Evolutionary conservation across 2,797 vertebrate species (phyloP), one percentile per base, ranked within the genome.

Genomic region (Pseudocheirus occidentalis): DNA sequence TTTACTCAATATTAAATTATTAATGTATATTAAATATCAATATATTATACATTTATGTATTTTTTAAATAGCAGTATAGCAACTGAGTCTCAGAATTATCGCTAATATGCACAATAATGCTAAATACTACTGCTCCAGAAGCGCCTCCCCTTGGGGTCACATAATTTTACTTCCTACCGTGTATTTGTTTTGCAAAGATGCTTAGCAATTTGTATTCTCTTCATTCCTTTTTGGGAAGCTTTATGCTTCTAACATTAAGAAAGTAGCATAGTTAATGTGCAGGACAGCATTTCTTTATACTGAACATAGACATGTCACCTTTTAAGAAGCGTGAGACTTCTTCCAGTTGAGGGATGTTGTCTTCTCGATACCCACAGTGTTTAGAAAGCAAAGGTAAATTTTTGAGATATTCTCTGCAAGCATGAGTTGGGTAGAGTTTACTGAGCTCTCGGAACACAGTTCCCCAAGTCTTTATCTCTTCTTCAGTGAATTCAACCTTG

Each of bases 271-370:
- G 91, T 87, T 31, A 95, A 95, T 92, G 92, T 56, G 40, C 66
- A 96, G 7, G 29, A 94, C 52, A 92, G 21, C n/a, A 62, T 62
- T 90, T 56, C 6, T 62, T 93, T 24, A 73, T 3, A 91, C 92
- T 92, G 58, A 91, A 58, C 73, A 66, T 0, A 29, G 92, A 59
- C 1, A 53, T 0, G 0, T 95, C 97, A 99, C 99, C 99, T 98
- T 99, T 99, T 95, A 99, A 99, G 98, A 99, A 99, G 94, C 98
- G 98, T 1, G 99, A 99, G 46, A 99, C 99, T 81, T 99, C 99
- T 97, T 99, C 99, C 97, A 99, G 97, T 98, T 99, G 99, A 24
- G 99, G 99, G 40, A 99, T 99, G 95, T 99, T 99, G 98, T 99
- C 99, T 97, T 99, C 99, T 62, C 99, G 98, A 98, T 99, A 99